These are phyloP conservation scores for Phenganax subtilis DNA, from an alignment of 92 coral and sea anemone species.

Conservation along the genomic window DNA sequence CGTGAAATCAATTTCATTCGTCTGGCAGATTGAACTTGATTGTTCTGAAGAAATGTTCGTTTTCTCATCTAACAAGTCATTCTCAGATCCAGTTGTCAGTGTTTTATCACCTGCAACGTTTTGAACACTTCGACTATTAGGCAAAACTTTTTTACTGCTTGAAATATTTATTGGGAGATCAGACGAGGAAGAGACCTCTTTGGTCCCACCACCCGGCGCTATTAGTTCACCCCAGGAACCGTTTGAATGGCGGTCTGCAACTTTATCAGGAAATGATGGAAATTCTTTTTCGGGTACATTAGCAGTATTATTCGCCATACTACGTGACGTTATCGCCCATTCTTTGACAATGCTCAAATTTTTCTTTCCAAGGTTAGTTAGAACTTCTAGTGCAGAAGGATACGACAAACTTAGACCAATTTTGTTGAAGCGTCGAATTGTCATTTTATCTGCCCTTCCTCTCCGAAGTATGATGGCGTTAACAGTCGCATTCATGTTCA, in stretches of 20 bases:
- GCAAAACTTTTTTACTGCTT: too few species aligned
- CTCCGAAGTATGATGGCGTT: background rate
- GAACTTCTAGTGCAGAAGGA: background rate
- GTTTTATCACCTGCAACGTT: too few species aligned
- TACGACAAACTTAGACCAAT: background rate
- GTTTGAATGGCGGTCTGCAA: too few species aligned
- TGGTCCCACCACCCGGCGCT: too few species aligned
- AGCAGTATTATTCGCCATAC: background rate
- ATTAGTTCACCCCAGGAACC: too few species aligned
- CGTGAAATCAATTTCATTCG: background rate
- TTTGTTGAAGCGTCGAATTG: background rate
- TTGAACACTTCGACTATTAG: too few species aligned
- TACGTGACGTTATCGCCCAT: background rate
- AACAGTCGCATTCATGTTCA: background rate
- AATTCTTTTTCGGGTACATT: background rate
- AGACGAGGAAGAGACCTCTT: too few species aligned
- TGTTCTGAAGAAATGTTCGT: too few species aligned
- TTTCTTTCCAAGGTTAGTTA: background rate
- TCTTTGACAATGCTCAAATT: background rate
- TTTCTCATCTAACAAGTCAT: too few species aligned
- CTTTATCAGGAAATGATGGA: too few species aligned
- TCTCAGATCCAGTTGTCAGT: too few species aligned
- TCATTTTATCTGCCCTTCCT: background rate
- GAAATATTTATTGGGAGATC: too few species aligned
- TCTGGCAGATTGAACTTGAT: background rate